These are phyloP conservation scores for Tinea pellionella DNA, from an alignment of 2,888 invertebrate genomes.

Conservation along the genomic window DNA sequence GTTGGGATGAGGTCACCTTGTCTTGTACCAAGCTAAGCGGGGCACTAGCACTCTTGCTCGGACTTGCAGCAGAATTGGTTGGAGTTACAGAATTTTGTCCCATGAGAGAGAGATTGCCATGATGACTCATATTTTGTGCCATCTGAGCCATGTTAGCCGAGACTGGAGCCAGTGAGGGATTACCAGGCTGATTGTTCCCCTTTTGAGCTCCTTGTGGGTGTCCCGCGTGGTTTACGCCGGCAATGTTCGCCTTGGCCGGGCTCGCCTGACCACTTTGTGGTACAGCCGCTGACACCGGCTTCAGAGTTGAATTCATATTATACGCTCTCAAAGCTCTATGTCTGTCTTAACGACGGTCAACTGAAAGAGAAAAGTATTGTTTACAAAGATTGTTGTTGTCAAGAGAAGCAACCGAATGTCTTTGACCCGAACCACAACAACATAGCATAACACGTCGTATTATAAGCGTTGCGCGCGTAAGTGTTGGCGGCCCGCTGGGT, in stretches of 20 bases:
- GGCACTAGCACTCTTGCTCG: conserved; percentile 44
- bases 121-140: conserved; percentile 67
- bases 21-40: conserved; percentile 59
- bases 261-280: conserved; percentile 55
- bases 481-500: background rate
- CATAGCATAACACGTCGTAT: conserved; percentile 24
- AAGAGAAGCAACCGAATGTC: conserved; percentile 40
- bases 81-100: conserved; percentile 48
- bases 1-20: conserved; percentile 39
- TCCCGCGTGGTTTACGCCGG: conserved; percentile 51
- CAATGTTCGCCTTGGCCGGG: conserved; percentile 56
- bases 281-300: conserved; percentile 68
- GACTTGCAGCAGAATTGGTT: conserved; percentile 37
- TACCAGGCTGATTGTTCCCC: conserved; percentile 39
- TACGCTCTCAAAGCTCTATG: conserved; percentile 26
- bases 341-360: background rate
- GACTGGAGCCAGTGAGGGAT: conserved; percentile 61
- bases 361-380: background rate
- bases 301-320: conserved; percentile 73
- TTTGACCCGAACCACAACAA: conserved; percentile 63
- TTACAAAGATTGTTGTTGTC: background rate
- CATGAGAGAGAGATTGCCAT: conserved; percentile 58
- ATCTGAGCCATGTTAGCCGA: conserved; percentile 64
- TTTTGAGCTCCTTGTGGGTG: conserved; percentile 54
- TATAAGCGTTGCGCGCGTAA: conserved; percentile 43